Evolutionary conservation across 2,888 invertebrate genomes (phyloP).

Genomic region (Cryptocheilus praepositus): DNA sequence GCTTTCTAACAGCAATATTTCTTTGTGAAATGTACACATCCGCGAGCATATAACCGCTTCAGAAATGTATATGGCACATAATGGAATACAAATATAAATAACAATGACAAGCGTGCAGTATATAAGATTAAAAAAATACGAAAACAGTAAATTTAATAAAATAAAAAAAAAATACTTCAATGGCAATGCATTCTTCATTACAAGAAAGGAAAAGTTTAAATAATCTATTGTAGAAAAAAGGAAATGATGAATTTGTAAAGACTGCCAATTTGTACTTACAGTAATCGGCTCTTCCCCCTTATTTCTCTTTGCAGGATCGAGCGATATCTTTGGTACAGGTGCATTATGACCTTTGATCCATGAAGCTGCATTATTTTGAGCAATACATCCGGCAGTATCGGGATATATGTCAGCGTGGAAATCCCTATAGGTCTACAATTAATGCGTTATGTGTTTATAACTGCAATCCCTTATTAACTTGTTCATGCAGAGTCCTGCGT

Average conservation of each 20-base stretch:
- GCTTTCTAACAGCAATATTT: constrained; percentile 6
- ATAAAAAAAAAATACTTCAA: constrained; percentile 8
- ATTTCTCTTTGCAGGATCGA: constrained; percentile 86
- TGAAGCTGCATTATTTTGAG: constrained; percentile 86
- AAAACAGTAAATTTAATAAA: neutral
- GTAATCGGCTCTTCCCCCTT: constrained; percentile 79
- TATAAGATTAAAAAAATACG: neutral
- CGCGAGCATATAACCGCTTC: neutral
- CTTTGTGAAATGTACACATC: neutral
- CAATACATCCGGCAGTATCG: constrained; percentile 88
- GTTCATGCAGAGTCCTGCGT: neutral
- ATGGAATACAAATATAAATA: constrained; percentile 30
- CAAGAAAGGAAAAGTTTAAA: neutral
- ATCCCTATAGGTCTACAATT: constrained; percentile 88
- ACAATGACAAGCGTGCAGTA: constrained; percentile 44
- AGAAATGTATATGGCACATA: constrained; percentile 19
- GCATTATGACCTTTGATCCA: constrained; percentile 89
- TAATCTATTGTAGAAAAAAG: too few relatives aligned
- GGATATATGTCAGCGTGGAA: constrained; percentile 97
- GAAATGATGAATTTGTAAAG: too few relatives aligned
- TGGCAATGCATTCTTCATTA: constrained; percentile 16
- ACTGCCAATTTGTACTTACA: constrained; percentile 73
- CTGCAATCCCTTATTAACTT: too few relatives aligned
- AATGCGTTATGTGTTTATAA: constrained; percentile 23
- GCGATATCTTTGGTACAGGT: constrained; percentile 86